Percentiles rank a stretch among this genome's conserved stretches.
Evolutionary conservation across 2,113 vertebrate species (phyloP).

Genomic region (Phrynosoma blainvillii): DNA sequence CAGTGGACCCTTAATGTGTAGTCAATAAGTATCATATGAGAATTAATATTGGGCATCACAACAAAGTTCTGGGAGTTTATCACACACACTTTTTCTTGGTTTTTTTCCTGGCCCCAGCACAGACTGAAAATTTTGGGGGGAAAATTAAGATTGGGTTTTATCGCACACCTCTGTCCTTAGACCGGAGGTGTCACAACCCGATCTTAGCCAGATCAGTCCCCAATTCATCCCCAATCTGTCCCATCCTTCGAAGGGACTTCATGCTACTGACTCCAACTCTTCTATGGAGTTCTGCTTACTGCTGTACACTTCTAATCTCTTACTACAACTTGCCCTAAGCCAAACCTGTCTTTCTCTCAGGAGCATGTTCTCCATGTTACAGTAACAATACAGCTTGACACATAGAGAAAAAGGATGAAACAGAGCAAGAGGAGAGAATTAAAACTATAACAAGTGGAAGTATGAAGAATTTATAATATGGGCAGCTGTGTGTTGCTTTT

Average conservation of each 20-base stretch:
- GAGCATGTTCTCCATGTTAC: background rate
- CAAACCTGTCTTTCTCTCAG: background rate
- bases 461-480: background rate
- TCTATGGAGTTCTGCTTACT: background rate
- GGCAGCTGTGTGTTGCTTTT: background rate
- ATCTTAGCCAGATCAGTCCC: too few relatives aligned
- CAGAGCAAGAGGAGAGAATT: too few relatives aligned
- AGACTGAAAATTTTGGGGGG: too few relatives aligned
- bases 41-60: background rate
- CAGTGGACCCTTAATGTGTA: too few relatives aligned
- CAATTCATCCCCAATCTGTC: too few relatives aligned
- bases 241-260: too few relatives aligned
- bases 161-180: too few relatives aligned
- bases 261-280: too few relatives aligned
- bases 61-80: background rate
- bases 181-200: too few relatives aligned
- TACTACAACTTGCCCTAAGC: background rate
- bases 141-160: too few relatives aligned
- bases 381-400: background rate
- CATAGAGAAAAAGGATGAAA: background rate
- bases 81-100: too few relatives aligned
- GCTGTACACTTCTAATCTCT: background rate
- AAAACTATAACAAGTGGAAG: background rate
- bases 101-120: too few relatives aligned
- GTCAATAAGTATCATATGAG: background rate